Base-by-base conservation (phyloP, 2,888 invertebrate genomes). In the Drosophila kokeensis region DNA sequence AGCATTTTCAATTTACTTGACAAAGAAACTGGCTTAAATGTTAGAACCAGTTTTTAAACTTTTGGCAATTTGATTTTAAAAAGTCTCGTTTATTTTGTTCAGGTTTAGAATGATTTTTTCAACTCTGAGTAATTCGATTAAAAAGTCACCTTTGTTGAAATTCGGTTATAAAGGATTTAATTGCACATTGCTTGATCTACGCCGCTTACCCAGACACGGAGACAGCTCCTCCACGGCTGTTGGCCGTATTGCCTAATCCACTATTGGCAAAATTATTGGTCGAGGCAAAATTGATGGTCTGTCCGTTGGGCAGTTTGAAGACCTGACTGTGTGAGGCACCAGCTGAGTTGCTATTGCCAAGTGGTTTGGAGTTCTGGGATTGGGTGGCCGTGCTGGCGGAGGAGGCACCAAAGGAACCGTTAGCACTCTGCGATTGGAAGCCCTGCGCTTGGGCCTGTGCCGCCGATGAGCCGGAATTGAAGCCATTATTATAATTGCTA, bases 281-380 rank as follows among this genome's bases (percentile, higher is more conserved):
- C 54, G 91, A 91, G 3, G 92, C 87, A 36, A 94, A 90, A 67
- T 92, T 93, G 2, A 94, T 79, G 4, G 91, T 91, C 64, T 93
- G 91, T 8, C 93, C 94, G 77, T 93, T 92, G 32, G 93, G 93
- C 29, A 94, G 80, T 3, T 82, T 83, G 61, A 91, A 94, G 5
- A 88, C 89, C 76, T 93, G 93, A 55, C 91, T 92, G 18, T 90
- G 90, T 0, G 93, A 92, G 40, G 92, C 91, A 6, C 92, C 93
- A 2, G 92, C 93, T 0, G 92, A 73, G 40, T 92, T 92, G 69
- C 84, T 89, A 52, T 83, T 65, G 30, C 91, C 88, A 62, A 82
- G 83, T 15, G 82, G 87, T 53, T 85, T 91, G 2, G 59, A 85
- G 45, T 88, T 86, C 48, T 92, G 91, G 1, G 91, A 89, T 75